These are phyloP conservation scores for Galerucella calmariensis DNA, from an alignment of 2,888 invertebrate genomes.

Conservation along the genomic window DNA sequence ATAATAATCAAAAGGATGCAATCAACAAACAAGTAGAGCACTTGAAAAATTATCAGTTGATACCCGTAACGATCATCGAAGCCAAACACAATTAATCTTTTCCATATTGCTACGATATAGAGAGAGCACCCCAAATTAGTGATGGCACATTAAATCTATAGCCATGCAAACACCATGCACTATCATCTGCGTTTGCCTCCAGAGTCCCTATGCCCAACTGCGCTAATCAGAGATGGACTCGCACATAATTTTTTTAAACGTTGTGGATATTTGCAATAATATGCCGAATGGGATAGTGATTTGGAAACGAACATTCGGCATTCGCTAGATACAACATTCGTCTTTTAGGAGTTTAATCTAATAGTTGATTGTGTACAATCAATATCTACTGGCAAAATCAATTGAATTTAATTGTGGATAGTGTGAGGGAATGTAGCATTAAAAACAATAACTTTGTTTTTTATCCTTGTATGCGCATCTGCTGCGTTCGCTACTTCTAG, in stretches of 20 bases:
- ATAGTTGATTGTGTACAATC: too few species aligned
- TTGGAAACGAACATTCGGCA: neutral
- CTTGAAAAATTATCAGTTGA: conserved; percentile 58
- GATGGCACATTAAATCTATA: conserved; percentile 65
- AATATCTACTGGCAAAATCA: too few species aligned
- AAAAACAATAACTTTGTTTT: too few species aligned
- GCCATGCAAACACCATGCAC: conserved; percentile 63
- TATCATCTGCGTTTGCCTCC: conserved; percentile 56
- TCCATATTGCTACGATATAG: conserved; percentile 59
- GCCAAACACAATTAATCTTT: conserved; percentile 60
- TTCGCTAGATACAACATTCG: too few species aligned
- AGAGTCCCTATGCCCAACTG: conserved; percentile 31
- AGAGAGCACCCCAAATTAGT: conserved; percentile 64
- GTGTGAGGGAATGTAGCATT: too few species aligned
- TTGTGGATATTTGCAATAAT: neutral
- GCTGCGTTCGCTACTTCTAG: too few species aligned
- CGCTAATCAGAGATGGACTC: conserved; percentile 29
- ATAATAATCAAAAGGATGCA: conserved; percentile 25
- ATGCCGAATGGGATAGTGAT: neutral
- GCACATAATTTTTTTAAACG: neutral
- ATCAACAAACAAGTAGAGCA: conserved; percentile 41
- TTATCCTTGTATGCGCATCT: too few species aligned
- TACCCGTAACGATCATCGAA: conserved; percentile 55
- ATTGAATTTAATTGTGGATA: too few species aligned
- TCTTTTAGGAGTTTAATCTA: too few species aligned